phyloP scores from a whole-genome alignment of 2,888 invertebrate species.

The Serripes groenlandicus region DNA sequence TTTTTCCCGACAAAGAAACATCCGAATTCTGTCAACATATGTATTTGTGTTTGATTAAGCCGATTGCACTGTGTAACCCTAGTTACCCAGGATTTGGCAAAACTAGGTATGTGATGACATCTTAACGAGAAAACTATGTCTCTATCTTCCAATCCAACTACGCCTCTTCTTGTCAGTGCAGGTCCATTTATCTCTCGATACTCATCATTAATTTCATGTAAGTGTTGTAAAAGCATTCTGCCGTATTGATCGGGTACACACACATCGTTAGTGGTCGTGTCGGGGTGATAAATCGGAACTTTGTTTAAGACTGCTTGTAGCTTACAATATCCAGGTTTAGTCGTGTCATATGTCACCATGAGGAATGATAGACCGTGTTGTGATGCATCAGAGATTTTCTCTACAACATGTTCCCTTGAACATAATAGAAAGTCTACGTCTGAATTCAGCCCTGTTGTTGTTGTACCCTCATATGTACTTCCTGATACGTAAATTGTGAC shows the following conservation, averaged over 20 bases:
- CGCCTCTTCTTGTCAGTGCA: background rate
- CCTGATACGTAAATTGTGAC: background rate
- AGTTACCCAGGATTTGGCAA: conserved; percentile 1
- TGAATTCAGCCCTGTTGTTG: background rate
- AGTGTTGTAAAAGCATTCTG: background rate
- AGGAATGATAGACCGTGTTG: background rate
- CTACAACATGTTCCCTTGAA: background rate
- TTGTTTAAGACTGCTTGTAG: background rate
- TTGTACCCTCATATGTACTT: conserved; percentile 1
- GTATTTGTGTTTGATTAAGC: background rate
- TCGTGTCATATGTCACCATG: background rate
- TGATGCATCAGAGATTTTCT: background rate
- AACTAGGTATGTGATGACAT: background rate
- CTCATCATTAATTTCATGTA: background rate
- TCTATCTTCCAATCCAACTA: no score
- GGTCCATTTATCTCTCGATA: conserved; percentile 10
- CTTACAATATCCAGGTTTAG: conserved; percentile 20
- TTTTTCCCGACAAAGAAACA: background rate
- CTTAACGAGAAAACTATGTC: background rate
- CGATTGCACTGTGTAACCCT: background rate
- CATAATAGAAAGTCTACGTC: conserved; percentile 1
- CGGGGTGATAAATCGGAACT: background rate
- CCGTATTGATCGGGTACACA: background rate
- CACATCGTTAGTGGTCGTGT: background rate
- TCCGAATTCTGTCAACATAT: background rate